phyloP scores from a whole-genome alignment of 2,888 invertebrate species.

The Hymenopus coronatus region DNA sequence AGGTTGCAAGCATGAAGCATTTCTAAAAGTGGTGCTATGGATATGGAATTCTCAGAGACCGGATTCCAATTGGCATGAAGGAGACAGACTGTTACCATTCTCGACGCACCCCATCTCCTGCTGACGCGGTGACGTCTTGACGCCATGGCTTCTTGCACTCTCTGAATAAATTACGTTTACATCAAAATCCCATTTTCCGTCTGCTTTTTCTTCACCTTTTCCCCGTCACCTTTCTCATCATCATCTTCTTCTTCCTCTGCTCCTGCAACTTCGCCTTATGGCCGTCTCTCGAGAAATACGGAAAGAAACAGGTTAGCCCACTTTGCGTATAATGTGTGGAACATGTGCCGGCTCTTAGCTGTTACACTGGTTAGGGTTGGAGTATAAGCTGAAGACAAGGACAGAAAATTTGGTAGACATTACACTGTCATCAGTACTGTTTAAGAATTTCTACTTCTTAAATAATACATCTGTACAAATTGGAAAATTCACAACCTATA shows the following conservation, averaged over 20 bases:
- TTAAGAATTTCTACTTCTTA: too few species aligned
- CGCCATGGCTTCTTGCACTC: neutral
- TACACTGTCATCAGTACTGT: too few species aligned
- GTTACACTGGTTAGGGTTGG: too few species aligned
- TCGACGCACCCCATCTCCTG: neutral
- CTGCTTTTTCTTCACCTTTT: neutral
- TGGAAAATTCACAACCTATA: too few species aligned
- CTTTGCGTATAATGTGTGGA: neutral
- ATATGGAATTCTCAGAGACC: neutral
- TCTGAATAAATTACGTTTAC: constrained; percentile 13
- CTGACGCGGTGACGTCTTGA: neutral
- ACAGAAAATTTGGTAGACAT: too few species aligned
- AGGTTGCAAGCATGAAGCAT: neutral
- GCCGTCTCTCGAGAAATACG: neutral
- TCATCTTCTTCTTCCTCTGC: neutral
- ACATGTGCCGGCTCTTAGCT: too few species aligned
- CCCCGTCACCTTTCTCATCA: neutral
- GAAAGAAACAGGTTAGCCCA: neutral
- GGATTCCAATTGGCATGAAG: neutral
- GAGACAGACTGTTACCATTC: neutral
- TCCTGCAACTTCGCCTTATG: neutral
- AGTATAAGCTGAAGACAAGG: too few species aligned
- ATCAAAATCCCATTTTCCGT: constrained; percentile 11
- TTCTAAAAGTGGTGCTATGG: neutral
- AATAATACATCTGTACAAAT: too few species aligned